A percentile compares a stretch with the other conserved stretches of the same genome.
phyloP scores from a whole-genome alignment of 2,797 vertebrate genomes.

The Oreochromis grahami region DNA sequence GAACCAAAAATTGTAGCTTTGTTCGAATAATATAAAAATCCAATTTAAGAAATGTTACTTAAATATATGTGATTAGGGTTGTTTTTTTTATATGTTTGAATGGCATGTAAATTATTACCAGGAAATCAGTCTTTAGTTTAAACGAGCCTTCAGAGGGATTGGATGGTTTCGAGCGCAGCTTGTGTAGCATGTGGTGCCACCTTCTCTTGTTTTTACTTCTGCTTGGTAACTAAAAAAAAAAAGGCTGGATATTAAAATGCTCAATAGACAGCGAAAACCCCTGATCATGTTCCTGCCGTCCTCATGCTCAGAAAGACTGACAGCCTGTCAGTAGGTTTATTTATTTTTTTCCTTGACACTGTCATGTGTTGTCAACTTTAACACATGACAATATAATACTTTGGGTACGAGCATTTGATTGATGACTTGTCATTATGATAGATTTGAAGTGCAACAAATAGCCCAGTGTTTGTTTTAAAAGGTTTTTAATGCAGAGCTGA shows the following conservation, averaged over 20 bases:
- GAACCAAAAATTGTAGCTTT: background rate
- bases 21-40: background rate
- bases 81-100: background rate
- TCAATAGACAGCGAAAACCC: background rate
- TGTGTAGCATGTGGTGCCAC: background rate
- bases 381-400: background rate
- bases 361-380: constrained; percentile 15
- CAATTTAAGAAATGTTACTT: background rate
- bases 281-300: background rate
- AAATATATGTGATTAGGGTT: background rate
- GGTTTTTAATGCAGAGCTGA: background rate
- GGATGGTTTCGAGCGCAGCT: background rate
- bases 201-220: background rate
- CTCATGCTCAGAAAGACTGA: background rate
- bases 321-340: background rate
- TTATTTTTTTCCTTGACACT: background rate
- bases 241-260: background rate
- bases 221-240: background rate
- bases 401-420: background rate
- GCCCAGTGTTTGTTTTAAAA: background rate
- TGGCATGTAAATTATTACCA: background rate
- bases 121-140: background rate
- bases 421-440: constrained; percentile 19
- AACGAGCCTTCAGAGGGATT: background rate
- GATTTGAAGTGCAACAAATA: background rate